These are phyloP conservation scores for Hemitrygon akajei DNA, from an alignment of 2,797 vertebrate genomes.

Conservation along the genomic window DNA sequence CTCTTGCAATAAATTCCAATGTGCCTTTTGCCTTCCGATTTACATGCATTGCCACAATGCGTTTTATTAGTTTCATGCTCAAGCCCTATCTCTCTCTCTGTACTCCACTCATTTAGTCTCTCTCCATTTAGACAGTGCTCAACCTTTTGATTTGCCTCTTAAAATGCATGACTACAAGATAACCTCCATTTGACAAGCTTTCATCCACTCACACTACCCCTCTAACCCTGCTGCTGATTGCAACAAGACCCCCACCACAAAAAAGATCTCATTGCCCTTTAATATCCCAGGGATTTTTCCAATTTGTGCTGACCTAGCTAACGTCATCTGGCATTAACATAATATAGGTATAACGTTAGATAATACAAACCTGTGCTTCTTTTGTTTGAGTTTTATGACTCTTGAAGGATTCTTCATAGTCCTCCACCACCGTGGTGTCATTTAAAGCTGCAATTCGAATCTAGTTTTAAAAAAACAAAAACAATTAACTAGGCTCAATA, in stretches of 20 bases:
- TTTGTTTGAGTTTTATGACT: conserved; percentile 87
- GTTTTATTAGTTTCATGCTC: too few species aligned
- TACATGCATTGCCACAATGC: too few species aligned
- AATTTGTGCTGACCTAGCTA: background rate
- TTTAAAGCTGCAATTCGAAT: conserved; percentile 94
- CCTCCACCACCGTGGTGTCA: conserved; percentile 77
- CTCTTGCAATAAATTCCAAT: too few species aligned
- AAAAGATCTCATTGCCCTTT: background rate
- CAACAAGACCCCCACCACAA: background rate
- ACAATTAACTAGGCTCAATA: background rate
- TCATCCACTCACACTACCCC: too few species aligned
- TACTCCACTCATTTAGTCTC: too few species aligned
- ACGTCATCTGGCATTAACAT: background rate
- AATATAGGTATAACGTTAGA: background rate
- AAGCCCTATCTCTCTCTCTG: too few species aligned
- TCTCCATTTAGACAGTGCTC: too few species aligned
- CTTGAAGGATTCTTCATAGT: conserved; percentile 79
- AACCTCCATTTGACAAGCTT: too few species aligned
- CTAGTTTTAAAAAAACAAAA: conserved; percentile 49
- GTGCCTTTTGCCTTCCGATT: too few species aligned
- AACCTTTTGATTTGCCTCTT: too few species aligned
- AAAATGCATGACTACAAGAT: too few species aligned
- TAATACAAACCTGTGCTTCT: conserved; percentile 78
- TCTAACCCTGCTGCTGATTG: too few species aligned
- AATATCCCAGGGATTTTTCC: background rate